Evolutionary conservation across 35 echinoderm and acorn worm genomes (phyloP).

Genomic region (Lytechinus variegatus): DNA sequence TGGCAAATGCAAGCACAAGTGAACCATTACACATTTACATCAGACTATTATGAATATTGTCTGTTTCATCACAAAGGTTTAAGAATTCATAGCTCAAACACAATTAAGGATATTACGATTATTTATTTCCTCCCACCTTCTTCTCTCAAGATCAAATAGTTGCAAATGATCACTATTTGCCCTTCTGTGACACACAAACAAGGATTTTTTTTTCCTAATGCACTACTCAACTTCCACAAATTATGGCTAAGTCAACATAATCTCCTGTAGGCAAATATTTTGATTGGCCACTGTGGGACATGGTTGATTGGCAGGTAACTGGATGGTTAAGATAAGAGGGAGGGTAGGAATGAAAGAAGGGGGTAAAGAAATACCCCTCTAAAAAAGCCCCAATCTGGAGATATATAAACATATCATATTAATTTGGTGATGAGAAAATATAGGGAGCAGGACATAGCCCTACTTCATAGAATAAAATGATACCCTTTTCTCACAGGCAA

Average conservation of each 20-base stretch:
- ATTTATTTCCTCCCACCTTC: not conserved
- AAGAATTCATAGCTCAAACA: not conserved
- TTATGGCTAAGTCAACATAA: slow-evolving; percentile 5
- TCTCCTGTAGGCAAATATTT: not conserved
- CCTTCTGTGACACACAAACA: not conserved
- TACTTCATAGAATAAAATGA: too few species aligned
- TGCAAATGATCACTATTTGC: not conserved
- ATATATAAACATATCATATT: too few species aligned
- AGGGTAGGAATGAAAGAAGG: not conserved
- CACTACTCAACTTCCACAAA: not conserved
- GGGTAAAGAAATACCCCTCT: not conserved
- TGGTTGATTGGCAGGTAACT: not conserved
- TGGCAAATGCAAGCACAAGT: not conserved
- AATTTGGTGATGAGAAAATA: too few species aligned
- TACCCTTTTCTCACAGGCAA: too few species aligned
- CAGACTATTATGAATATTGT: not conserved
- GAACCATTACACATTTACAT: not conserved
- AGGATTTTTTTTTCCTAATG: not conserved
- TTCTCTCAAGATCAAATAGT: not conserved
- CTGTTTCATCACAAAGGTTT: not conserved
- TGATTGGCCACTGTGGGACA: slow-evolving; percentile 7
- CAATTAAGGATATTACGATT: not conserved
- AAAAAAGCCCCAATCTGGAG: too few species aligned
- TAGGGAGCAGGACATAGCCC: too few species aligned
- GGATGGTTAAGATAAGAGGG: not conserved